Evolutionary conservation across 2,113 vertebrate genomes (phyloP), one percentile per base, ranked within the genome.

Genomic region (Ammospiza caudacuta): DNA sequence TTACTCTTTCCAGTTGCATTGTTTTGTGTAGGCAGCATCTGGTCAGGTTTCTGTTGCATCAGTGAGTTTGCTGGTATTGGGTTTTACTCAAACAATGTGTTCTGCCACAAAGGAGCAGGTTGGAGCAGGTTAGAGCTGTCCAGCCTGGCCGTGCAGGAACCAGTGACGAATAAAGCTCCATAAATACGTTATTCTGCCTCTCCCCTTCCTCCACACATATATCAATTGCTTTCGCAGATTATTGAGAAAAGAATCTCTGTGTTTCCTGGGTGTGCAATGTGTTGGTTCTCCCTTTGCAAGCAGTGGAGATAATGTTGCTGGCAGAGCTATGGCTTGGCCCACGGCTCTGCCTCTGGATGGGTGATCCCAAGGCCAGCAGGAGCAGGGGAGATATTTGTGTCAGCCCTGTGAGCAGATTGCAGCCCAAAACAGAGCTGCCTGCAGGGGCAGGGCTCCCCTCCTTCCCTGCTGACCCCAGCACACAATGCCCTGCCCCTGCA

Each of bases 171-270:
- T 49, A 64, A 69, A 73, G n/a, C 57, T 84, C 76, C n/a, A 12
- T 89, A 67, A 95, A 87, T 35, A 67, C 55, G 21, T 80, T 77
- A 55, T 86, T 86, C 72, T 93, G 85, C 81, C 83, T 86, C 86
- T 90, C 73, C 88, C 81, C n/a, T 87, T 90, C 54, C 35, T 72
- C 75, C 62, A 12, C 43, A 24, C 12, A 2, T 54, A 2, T 44
- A 74, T 79, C 78, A 22, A 39, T 77, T 90, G 46, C 24, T 83
- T 78, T 85, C 54, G n/a, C 62, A 68, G 74, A 87, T 93, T 87
- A n/a, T 49, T 57, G 57, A 68, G 70, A 82, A 91, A 82, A 55
- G 33, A 75, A 58, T 39, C 33, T 58, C 66, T 92, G 20, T 85
- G 12, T 64, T 92, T 87, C 35, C 51, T 69, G 81, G 83, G 49